Conservation (phyloP, 2,888 invertebrate genomes). For the Melikaiella ostensackeni region DNA sequence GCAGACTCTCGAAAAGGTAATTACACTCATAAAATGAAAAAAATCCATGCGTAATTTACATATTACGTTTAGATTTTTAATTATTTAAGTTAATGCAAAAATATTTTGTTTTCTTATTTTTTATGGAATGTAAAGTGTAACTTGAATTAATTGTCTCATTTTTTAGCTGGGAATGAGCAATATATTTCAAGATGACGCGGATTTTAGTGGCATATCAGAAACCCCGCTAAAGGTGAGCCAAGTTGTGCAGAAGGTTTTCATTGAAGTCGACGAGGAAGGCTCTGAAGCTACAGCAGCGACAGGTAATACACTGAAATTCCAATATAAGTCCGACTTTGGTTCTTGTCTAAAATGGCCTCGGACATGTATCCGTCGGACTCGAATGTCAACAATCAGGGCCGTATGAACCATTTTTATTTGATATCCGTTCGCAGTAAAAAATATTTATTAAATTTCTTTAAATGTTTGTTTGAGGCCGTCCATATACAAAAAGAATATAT, state of each 20-base stretch:
- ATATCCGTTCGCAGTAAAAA: no score
- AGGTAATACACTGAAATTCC: conserved; percentile 68
- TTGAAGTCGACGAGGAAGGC: conserved; percentile 80
- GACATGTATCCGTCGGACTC: no score
- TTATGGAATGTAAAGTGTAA: not conserved
- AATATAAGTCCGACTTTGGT: no score
- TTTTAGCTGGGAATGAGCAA: conserved; percentile 75
- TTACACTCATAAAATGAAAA: not conserved
- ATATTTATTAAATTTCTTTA: no score
- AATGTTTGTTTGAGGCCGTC: no score
- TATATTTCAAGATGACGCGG: conserved; percentile 75
- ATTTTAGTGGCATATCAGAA: conserved; percentile 76
- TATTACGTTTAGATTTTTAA: no score
- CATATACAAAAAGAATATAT: no score
- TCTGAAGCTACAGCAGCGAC: conserved; percentile 80
- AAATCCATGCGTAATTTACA: not conserved
- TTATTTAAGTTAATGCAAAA: not conserved
- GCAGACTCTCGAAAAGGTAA: conserved; percentile 72
- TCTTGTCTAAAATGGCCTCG: no score
- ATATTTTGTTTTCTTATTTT: not conserved
- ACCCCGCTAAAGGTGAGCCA: conserved; percentile 75
- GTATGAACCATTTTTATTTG: no score
- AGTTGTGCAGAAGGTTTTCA: conserved; percentile 79
- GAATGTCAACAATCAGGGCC: no score
- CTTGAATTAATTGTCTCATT: conserved; percentile 13